phyloP scores from a whole-genome alignment of 2,113 vertebrate species.

The Prionailurus viverrinus region DNA sequence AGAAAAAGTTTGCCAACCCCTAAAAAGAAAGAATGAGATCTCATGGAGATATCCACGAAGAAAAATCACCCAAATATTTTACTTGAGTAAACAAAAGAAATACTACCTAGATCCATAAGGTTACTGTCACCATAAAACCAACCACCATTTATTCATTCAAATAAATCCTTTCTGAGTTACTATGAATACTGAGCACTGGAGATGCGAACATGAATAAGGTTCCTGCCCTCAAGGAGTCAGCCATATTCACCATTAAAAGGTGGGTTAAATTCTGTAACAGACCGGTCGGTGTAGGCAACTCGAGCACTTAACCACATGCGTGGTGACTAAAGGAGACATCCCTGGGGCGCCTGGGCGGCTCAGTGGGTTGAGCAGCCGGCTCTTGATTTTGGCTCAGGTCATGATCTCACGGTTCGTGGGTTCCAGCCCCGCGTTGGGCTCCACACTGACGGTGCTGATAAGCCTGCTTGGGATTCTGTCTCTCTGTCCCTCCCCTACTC shows the following conservation, averaged over 20 bases:
- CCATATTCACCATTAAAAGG: not conserved
- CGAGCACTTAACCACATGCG: not conserved
- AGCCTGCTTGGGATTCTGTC: too few relatives aligned
- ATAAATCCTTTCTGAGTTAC: not conserved
- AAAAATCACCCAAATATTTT: conserved; percentile 26
- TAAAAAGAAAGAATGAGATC: not conserved
- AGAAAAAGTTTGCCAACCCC: not conserved
- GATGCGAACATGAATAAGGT: not conserved
- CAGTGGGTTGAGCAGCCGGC: too few relatives aligned
- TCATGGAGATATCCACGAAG: not conserved
- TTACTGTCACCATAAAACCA: not conserved
- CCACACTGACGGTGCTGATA: too few relatives aligned
- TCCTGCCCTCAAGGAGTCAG: not conserved
- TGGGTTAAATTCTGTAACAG: not conserved
- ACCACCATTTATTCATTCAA: not conserved
- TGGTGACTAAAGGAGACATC: not conserved
- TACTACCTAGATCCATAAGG: not conserved
- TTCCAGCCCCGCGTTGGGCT: too few relatives aligned
- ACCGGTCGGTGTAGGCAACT: not conserved
- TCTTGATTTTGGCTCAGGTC: too few relatives aligned
- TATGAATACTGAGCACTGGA: not conserved
- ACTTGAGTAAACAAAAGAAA: not conserved
- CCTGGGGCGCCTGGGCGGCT: too few relatives aligned
- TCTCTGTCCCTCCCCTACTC: too few relatives aligned
- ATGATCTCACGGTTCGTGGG: too few relatives aligned